Conservation (phyloP, 2,113 vertebrate genomes). For the Mustela nigripes region DNA sequence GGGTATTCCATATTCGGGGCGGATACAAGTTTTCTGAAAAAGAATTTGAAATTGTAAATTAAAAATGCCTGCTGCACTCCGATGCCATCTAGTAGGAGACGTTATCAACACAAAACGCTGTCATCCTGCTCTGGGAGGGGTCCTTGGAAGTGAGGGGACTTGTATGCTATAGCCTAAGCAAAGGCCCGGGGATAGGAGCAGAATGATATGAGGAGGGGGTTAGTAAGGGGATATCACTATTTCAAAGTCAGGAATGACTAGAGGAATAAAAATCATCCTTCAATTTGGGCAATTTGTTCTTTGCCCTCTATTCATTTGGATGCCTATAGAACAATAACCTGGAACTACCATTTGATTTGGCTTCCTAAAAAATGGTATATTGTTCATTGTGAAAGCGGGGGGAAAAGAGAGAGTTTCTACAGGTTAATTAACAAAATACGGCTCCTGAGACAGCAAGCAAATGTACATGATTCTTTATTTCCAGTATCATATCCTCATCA, state of each 20-base stretch:
- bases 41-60: not conserved
- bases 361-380: not conserved
- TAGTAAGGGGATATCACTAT: not conserved
- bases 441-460: constrained; percentile 30
- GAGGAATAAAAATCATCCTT: not conserved
- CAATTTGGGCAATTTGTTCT: not conserved
- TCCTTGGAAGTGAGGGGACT: not conserved
- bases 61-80: not conserved
- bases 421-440: not conserved
- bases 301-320: not conserved
- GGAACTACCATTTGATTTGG: not conserved
- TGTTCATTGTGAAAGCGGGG: not conserved
- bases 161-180: not conserved
- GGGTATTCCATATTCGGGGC: not conserved
- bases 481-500: not conserved
- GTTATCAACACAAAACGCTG: not conserved
- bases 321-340: not conserved
- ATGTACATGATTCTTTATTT: not conserved
- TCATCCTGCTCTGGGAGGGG: not conserved
- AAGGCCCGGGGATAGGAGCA: not conserved
- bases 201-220: not conserved
- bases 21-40: not conserved
- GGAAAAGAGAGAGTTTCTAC: not conserved
- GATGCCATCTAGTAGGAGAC: not conserved
- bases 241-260: not conserved